Conservation (phyloP, 2,888 invertebrate genomes). For the Xestia ashworthii region DNA sequence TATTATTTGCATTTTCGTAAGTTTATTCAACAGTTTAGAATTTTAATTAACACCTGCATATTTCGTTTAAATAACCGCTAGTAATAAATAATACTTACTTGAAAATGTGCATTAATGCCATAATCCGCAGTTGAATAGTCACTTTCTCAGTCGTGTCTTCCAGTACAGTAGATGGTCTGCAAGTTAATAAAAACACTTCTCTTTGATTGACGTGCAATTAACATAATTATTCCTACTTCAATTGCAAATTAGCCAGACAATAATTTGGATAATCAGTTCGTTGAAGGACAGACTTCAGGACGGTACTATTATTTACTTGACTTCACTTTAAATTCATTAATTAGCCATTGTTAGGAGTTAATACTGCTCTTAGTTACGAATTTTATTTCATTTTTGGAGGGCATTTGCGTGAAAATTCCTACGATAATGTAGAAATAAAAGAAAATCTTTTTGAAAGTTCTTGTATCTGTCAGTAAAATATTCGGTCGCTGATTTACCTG, state of each 20-base stretch:
- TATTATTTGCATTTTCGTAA: background rate
- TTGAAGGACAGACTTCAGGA: background rate
- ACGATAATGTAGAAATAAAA: background rate
- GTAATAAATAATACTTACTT: background rate
- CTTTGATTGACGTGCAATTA: constrained; percentile 10
- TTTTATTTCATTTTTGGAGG: background rate
- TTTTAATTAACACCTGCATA: background rate
- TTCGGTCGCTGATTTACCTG: constrained; percentile 9
- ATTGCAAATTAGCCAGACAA: constrained; percentile 11
- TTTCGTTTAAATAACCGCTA: background rate
- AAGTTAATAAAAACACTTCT: background rate
- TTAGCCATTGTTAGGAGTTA: background rate
- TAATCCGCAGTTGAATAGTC: background rate
- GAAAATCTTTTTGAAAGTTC: background rate
- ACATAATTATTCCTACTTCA: background rate
- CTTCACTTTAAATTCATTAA: constrained; percentile 8
- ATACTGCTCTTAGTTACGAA: no score
- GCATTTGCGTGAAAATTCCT: background rate
- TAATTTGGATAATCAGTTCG: background rate
- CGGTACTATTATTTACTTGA: background rate
- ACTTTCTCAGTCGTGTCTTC: background rate
- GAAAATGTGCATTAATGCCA: background rate
- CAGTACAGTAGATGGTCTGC: no score
- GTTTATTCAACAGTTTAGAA: background rate
- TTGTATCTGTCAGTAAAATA: background rate